Base-by-base conservation (phyloP, 2,113 vertebrate species). In the Corythaeola cristata region DNA sequence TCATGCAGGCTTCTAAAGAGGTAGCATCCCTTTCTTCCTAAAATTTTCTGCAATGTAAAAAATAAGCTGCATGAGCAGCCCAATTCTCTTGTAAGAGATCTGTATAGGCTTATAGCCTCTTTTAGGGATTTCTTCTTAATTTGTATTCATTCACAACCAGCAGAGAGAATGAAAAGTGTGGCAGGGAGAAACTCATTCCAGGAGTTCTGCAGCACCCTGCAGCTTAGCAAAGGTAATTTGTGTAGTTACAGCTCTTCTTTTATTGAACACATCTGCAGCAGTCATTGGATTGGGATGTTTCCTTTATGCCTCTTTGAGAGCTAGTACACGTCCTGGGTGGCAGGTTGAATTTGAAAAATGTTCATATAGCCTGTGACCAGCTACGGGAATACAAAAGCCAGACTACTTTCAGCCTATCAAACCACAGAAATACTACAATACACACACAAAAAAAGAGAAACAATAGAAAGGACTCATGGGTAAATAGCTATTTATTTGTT, bases 401-500 rank as follows among this genome's bases (percentile, higher is more conserved):
- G 89, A 67, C 39, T 64, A 56, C 39, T 71, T 67, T 81, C 80
- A 66, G 95, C 89, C 84, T 96, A 60, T 93, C 89, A 88, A 90
- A 52, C 45, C 85, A 45, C 68, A 93, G 91, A 85, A 85, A 82
- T 85, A 44, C 67, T 87, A 60, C 45, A 81, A 73, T 20, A 62
- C 39, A 47, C 4, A 33, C 17, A 14, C 32, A 49, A 50, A 67
- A 67, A 84, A 64, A 85, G 28, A 86, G 27, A 91, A 92, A 82
- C 81, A 87, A 76, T 26, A 84, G 89, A 60, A 91, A 85, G 83
- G 86, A 92, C 53, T 93, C 82, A 19, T 60, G 77, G 68, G 49
- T 85, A 89, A 94, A 85, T 59, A 92, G 53, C 93, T 95, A 95
- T 95, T 97, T 97, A 97, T 97, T 97, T 97, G 94, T 96, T 97